These are phyloP conservation scores for Lycorma delicatula DNA, from an alignment of 1,140 invertebrate species.

Conservation along the genomic window DNA sequence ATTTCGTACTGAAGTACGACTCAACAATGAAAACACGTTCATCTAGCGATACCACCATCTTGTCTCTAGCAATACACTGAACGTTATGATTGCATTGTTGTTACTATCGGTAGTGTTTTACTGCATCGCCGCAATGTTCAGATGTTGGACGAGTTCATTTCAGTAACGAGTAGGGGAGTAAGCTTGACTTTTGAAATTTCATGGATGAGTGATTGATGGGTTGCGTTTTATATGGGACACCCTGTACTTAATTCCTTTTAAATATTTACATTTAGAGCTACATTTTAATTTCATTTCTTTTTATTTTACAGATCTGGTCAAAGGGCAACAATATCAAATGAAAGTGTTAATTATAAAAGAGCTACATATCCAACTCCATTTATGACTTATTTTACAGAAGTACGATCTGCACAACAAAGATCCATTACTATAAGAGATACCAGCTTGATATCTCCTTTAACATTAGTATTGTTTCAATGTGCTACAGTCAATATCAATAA, in stretches of 20 bases:
- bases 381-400: conserved; percentile 39
- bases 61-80: no score
- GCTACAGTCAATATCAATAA: background rate
- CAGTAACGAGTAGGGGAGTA: background rate
- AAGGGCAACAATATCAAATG: background rate
- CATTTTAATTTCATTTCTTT: background rate
- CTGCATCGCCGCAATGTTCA: background rate
- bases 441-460: conserved; percentile 43
- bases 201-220: background rate
- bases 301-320: background rate
- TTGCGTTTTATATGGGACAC: background rate
- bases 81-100: no score
- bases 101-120: no score
- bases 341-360: background rate
- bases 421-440: conserved; percentile 41
- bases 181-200: background rate
- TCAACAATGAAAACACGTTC: no score
- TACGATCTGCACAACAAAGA: conserved; percentile 38
- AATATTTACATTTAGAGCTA: background rate
- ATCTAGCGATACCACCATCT: no score
- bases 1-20: no score
- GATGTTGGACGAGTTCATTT: background rate
- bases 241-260: background rate
- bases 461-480: conserved; percentile 41
- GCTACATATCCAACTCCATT: conserved; percentile 34